phyloP scores from a whole-genome alignment of 2,113 vertebrate species.

The Oriolus oriolus region DNA sequence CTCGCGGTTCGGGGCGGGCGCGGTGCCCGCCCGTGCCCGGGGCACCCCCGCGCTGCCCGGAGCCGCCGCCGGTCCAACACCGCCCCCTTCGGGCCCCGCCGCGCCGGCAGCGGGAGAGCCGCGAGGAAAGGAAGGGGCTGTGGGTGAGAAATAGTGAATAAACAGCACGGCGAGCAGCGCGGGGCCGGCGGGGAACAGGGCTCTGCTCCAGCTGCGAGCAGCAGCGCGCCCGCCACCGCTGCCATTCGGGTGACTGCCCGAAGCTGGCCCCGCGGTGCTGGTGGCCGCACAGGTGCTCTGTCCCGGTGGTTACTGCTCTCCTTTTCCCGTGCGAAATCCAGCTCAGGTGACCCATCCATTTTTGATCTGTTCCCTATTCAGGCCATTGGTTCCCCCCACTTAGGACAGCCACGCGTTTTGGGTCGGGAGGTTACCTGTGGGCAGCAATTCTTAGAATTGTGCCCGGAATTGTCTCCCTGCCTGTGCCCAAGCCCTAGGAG shows the following conservation, averaged over 20 bases:
- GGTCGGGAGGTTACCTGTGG: background rate
- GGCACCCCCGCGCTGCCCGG: background rate
- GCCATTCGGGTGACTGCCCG: accelerated
- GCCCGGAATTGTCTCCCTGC: background rate
- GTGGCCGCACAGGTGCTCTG: background rate
- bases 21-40: background rate
- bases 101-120: background rate
- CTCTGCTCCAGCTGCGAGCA: accelerated
- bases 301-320: accelerated
- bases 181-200: background rate
- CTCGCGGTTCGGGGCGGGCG: accelerated
- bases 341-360: accelerated
- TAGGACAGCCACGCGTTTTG: accelerated
- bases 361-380: accelerated
- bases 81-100: background rate
- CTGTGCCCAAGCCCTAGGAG: background rate
- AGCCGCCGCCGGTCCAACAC: background rate
- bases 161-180: too few species aligned
- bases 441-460: background rate
- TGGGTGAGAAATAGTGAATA: too few species aligned
- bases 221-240: background rate
- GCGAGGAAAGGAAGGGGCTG: too few species aligned
- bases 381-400: accelerated
- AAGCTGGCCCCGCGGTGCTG: accelerated
- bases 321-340: accelerated